phyloP scores from a whole-genome alignment of 2,797 vertebrate genomes.

The Microcaecilia unicolor region DNA sequence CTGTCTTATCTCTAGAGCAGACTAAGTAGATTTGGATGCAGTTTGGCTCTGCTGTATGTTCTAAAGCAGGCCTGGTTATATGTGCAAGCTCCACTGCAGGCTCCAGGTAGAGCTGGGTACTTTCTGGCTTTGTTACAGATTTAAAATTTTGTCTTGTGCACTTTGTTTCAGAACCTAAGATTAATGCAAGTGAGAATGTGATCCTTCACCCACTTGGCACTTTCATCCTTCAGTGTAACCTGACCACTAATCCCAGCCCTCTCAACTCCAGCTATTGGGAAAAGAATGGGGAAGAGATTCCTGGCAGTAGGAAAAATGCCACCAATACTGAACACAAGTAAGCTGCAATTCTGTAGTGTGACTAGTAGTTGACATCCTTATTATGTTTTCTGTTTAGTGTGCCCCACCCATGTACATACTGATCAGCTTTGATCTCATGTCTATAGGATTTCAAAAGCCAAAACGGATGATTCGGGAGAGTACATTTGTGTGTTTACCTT shows the following conservation, averaged over 20 bases:
- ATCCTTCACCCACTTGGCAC: constrained; percentile 49
- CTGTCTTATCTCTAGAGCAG: too few relatives aligned
- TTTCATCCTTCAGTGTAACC: constrained; percentile 80
- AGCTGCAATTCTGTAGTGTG: too few relatives aligned
- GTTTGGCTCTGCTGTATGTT: too few relatives aligned
- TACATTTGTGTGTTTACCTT: constrained; percentile 95
- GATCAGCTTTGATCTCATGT: constrained; percentile 30
- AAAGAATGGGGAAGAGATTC: constrained; percentile 83
- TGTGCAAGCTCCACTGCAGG: too few relatives aligned
- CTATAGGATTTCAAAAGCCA: constrained; percentile 79
- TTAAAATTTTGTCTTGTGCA: too few relatives aligned
- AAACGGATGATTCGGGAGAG: constrained; percentile 87
- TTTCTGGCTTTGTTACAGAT: too few relatives aligned
- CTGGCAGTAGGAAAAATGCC: constrained; percentile 56
- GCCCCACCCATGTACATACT: constrained; percentile 1
- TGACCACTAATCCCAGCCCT: constrained; percentile 70
- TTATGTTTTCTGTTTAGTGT: not conserved
- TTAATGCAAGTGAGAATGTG: constrained; percentile 79
- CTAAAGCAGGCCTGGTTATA: too few relatives aligned
- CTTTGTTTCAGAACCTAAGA: constrained; percentile 84
- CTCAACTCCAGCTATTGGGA: constrained; percentile 82
- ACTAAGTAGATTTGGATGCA: too few relatives aligned
- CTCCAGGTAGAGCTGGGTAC: too few relatives aligned
- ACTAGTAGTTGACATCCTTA: too few relatives aligned
- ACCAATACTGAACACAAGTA: accelerated